Evolutionary conservation across 1,140 invertebrate species (phyloP).

Genomic region (Metaphire vulgaris): DNA sequence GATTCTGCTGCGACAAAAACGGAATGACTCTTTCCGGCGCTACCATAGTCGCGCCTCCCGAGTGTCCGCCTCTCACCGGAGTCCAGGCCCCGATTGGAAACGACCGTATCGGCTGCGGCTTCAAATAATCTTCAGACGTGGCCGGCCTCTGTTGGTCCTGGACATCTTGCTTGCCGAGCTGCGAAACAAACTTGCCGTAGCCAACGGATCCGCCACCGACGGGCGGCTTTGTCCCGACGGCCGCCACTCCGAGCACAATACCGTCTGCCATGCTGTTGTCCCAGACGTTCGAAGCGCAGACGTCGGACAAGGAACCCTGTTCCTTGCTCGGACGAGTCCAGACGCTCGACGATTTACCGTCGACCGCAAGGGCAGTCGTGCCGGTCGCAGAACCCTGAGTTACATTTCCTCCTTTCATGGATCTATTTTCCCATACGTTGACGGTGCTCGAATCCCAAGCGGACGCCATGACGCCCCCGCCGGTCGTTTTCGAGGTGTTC

Average conservation of each 20-base stretch:
- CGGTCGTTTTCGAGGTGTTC: background rate
- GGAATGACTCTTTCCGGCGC: background rate
- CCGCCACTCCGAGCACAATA: background rate
- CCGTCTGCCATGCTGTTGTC: conserved; percentile 23
- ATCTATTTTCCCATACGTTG: conserved; percentile 18
- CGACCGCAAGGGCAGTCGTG: background rate
- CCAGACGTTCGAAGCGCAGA: conserved; percentile 10
- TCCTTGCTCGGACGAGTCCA: conserved; percentile 1
- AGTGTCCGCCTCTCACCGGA: background rate
- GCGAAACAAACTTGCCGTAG: background rate
- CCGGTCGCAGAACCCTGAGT: background rate
- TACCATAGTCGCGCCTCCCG: background rate
- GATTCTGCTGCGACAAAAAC: background rate
- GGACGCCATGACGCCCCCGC: background rate
- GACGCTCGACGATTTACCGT: background rate
- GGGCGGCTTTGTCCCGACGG: background rate
- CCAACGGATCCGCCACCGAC: background rate
- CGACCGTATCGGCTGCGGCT: conserved; percentile 13
- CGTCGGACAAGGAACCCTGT: background rate
- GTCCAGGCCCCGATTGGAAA: conserved; percentile 21
- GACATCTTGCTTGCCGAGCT: background rate
- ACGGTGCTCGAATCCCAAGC: conserved; percentile 12
- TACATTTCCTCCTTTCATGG: background rate
- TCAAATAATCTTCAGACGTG: background rate
- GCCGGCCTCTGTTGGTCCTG: background rate